A percentile compares a stretch with the other conserved stretches of the same genome.
Evolutionary conservation across 2,797 vertebrate genomes (phyloP).

Genomic region (Tauraco hartlaubi): DNA sequence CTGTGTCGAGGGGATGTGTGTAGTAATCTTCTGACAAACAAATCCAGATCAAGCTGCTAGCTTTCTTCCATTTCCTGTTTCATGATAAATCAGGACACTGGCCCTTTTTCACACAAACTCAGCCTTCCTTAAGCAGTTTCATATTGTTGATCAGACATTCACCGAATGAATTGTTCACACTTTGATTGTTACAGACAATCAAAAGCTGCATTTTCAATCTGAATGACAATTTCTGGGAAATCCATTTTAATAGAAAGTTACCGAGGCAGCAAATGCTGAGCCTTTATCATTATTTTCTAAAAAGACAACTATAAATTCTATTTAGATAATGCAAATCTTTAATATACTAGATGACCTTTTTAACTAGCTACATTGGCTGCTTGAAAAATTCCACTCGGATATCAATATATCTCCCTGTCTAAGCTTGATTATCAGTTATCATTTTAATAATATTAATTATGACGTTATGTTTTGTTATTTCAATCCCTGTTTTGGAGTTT

Average conservation of each 20-base stretch:
- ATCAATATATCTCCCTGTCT: not conserved
- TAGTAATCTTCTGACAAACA: constrained; percentile 34
- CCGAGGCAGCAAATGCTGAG: constrained; percentile 47
- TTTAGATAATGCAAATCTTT: constrained; percentile 32
- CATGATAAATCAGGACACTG: constrained; percentile 1
- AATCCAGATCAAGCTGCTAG: constrained; percentile 48
- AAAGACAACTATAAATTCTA: constrained; percentile 13
- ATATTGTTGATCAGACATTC: constrained; percentile 40
- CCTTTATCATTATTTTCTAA: constrained; percentile 47
- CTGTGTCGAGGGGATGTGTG: not conserved
- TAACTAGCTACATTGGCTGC: not conserved
- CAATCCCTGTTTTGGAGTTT: not conserved
- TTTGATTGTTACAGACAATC: constrained; percentile 73
- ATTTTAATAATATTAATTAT: not conserved
- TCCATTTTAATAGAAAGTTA: constrained; percentile 74
- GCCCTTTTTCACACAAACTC: constrained; percentile 18
- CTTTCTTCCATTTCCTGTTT: constrained; percentile 46
- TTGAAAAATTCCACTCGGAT: not conserved
- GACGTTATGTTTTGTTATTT: not conserved
- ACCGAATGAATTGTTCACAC: constrained; percentile 71
- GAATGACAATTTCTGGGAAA: constrained; percentile 77
- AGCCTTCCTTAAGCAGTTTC: constrained; percentile 24
- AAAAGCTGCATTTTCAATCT: constrained; percentile 69
- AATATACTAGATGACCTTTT: constrained; percentile 25
- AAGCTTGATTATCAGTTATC: not conserved